These are phyloP conservation scores for Falco biarmicus DNA, from an alignment of 2,797 vertebrate genomes.

Conservation along the genomic window DNA sequence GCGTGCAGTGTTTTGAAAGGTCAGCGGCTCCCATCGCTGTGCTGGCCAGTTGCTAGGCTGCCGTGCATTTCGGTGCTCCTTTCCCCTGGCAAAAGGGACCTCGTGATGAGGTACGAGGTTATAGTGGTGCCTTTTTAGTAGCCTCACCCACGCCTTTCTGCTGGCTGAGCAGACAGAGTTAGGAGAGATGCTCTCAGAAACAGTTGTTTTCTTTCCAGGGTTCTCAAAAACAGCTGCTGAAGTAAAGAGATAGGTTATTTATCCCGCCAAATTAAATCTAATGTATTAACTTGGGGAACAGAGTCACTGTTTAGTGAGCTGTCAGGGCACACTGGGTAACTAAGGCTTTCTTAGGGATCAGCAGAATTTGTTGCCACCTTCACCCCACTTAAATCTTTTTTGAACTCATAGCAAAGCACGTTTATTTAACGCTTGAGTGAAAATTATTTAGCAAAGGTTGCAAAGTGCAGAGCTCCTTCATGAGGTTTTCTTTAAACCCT, in stretches of 20 bases:
- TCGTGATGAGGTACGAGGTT: not conserved
- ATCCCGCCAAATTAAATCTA: not conserved
- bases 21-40: not conserved
- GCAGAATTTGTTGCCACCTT: conserved; percentile 7
- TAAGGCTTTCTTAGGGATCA: not conserved
- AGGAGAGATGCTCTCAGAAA: not conserved
- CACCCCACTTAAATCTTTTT: not conserved
- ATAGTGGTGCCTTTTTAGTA: not conserved
- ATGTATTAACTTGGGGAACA: not conserved
- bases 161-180: not conserved
- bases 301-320: not conserved
- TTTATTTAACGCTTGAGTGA: not conserved
- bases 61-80: not conserved
- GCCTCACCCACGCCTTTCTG: not conserved
- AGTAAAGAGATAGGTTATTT: not conserved
- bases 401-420: not conserved
- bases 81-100: not conserved
- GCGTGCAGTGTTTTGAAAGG: not conserved
- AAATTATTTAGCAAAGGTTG: not conserved
- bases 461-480: not conserved
- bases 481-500: not conserved
- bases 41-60: conserved; percentile 38
- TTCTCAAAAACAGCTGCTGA: not conserved
- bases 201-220: not conserved
- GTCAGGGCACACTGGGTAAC: not conserved